phyloP scores from a whole-genome alignment of 1,140 invertebrate species.

The Brachionus rubens region DNA sequence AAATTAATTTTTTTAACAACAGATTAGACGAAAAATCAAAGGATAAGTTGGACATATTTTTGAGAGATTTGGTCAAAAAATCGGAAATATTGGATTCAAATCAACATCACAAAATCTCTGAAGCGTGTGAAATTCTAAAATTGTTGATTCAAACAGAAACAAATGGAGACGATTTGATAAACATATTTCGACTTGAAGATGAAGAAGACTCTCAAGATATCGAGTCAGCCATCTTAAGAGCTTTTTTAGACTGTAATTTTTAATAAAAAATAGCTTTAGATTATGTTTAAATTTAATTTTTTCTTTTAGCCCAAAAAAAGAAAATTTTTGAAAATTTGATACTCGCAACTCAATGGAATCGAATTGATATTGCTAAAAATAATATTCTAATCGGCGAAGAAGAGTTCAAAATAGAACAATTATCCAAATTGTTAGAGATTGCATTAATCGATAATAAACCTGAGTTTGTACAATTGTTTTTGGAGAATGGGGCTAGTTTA shows the following conservation, averaged over 20 bases:
- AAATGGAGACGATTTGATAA: constrained; percentile 28
- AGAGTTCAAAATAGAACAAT: constrained; percentile 16
- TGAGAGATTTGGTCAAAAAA: neutral
- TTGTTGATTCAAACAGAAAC: neutral
- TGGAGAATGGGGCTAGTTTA: constrained; percentile 17
- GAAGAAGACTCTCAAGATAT: constrained; percentile 26
- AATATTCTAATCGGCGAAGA: constrained; percentile 47
- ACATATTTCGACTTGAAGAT: constrained; percentile 11
- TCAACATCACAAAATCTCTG: neutral
- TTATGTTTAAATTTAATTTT: neutral
- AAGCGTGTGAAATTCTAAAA: neutral
- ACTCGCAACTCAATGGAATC: constrained; percentile 49
- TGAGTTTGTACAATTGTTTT: constrained; percentile 33
- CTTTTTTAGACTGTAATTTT: constrained; percentile 36
- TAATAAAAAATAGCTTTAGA: neutral
- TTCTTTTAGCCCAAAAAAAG: neutral
- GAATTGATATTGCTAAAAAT: constrained; percentile 43
- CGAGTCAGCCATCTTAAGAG: constrained; percentile 10
- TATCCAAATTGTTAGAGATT: constrained; percentile 55
- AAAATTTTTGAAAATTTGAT: constrained; percentile 46
- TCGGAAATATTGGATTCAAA: neutral
- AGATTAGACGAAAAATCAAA: neutral
- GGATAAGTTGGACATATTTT: too few species aligned
- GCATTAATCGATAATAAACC: constrained; percentile 21
- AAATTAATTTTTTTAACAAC: too few species aligned